These are phyloP conservation scores for Cryptophagus acutangulus DNA, from an alignment of 2,888 invertebrate species.

Conservation along the genomic window DNA sequence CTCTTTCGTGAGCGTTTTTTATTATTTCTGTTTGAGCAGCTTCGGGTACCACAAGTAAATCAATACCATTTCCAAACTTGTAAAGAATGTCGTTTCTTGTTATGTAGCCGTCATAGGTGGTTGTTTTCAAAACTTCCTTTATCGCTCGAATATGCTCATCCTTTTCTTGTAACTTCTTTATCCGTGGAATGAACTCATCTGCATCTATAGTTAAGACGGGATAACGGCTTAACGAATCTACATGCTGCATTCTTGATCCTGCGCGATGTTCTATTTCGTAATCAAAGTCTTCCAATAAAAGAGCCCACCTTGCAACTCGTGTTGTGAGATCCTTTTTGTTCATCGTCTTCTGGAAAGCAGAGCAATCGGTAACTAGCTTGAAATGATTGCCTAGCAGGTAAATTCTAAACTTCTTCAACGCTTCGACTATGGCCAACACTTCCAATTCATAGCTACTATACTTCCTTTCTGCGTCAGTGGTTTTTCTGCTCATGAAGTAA, in stretches of 20 bases:
- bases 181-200: too few relatives aligned
- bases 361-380: constrained; percentile 38
- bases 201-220: too few relatives aligned
- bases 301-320: constrained; percentile 35
- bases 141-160: too few relatives aligned
- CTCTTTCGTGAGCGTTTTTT: constrained; percentile 16
- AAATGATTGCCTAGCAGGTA: constrained; percentile 35
- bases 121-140: too few relatives aligned
- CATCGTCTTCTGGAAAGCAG: constrained; percentile 35
- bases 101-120: constrained; percentile 21
- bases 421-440: constrained; percentile 36
- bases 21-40: constrained; percentile 19
- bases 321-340: constrained; percentile 31
- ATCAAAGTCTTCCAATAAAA: constrained; percentile 26
- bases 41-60: constrained; percentile 21
- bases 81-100: constrained; percentile 21
- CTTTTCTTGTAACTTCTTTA: too few relatives aligned
- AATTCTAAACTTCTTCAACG: constrained; percentile 36
- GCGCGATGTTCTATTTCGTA: constrained; percentile 28
- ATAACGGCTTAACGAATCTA: constrained; percentile 16
- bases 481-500: constrained; percentile 29
- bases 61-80: constrained; percentile 15
- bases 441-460: constrained; percentile 39
- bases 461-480: constrained; percentile 30
- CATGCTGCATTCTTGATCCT: constrained; percentile 23